Percentiles rank a stretch among this genome's conserved stretches.
Conservation (phyloP, 2,113 vertebrate genomes). For the Pachyramphus minor region DNA sequence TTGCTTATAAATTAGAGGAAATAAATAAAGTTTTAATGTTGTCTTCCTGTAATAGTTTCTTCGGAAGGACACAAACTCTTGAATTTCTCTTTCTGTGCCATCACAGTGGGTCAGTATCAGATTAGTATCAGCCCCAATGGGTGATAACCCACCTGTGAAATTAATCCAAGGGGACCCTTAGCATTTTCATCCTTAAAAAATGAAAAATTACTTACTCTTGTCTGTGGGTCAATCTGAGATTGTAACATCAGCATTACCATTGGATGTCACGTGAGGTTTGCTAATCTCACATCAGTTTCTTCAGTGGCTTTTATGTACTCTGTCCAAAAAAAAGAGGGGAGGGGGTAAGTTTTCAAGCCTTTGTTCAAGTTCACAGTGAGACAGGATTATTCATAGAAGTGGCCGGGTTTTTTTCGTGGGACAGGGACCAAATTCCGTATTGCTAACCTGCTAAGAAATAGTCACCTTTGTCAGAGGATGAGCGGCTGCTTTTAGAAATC, state of each 20-base stretch:
- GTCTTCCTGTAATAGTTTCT: background rate
- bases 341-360: background rate
- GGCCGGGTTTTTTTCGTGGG: background rate
- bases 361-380: background rate
- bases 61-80: background rate
- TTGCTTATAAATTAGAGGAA: background rate
- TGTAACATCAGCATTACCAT: background rate
- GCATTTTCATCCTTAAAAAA: background rate
- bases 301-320: background rate
- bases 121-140: accelerated
- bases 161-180: background rate
- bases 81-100: background rate
- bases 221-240: background rate
- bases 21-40: background rate
- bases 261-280: background rate
- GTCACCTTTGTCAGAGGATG: background rate
- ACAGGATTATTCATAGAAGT: background rate
- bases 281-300: background rate
- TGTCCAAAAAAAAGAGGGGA: background rate
- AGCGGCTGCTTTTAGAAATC: background rate
- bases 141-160: background rate
- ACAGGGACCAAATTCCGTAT: background rate
- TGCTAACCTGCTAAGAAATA: background rate
- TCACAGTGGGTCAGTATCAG: background rate
- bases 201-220: background rate